Base-by-base conservation (phyloP, 2,797 vertebrate genomes). In the Crocidura indochinensis region DNA sequence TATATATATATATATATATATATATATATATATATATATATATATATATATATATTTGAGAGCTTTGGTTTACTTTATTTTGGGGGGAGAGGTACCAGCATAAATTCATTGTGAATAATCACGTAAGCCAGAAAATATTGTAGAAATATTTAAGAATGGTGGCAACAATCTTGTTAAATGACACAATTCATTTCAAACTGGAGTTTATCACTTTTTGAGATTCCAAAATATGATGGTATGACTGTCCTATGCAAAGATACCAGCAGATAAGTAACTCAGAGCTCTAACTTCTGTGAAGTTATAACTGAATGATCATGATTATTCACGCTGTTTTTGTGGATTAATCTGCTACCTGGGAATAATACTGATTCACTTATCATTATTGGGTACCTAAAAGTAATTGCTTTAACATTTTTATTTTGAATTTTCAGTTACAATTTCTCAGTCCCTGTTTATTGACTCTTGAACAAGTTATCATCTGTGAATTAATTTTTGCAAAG, bases 401-500 rank as follows among this genome's bases (percentile, higher is more conserved):
- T 87, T 72, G 87, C 67, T 89, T 91, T 44, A 27, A 19, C 92
- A 76, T 9, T 31, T 65, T 76, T 49, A 77, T 8, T 83, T 26
- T 80, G 38, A 79, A 74, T 83, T 92, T 93, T 94, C 76, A 67
- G 47, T 49, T 91, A 69, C 72, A 94, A 83, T 82, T 44, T 92
- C 14, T 87, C 76, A 60, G 14, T 51, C 86, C 26, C 49, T 29
- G 81, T 80, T 90, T 92, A 74, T 20, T 94, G 27, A 92, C 79
- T 87, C 73, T 24, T 67, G 53, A 85, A 85, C 31, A 87, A 92
- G 87, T n/a, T 69, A 60, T 73, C 56, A 56, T 51, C 83, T 84
- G n/a, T 6, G 91, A 82, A 29, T 89, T 74, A 82, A 65, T 20
- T 56, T 84, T 87, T 89, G 74, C 87, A 67, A 91, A 81, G n/a